Evolutionary conservation across 2,888 invertebrate species (phyloP).

Genomic region (Philopedon plagiatum): DNA sequence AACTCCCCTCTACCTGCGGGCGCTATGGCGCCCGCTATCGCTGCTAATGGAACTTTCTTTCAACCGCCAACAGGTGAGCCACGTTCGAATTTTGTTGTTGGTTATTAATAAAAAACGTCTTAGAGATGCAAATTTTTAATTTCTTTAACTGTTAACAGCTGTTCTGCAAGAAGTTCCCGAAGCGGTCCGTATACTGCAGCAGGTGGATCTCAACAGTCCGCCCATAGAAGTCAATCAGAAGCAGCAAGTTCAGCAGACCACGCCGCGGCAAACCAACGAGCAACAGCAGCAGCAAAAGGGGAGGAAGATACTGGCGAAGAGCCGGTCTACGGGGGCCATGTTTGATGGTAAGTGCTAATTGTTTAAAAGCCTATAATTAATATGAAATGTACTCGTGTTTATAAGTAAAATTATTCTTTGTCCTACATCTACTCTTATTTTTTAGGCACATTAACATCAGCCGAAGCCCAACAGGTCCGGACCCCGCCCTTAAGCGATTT

Average conservation of each 20-base stretch:
- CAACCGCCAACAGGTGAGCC: constrained; percentile 61
- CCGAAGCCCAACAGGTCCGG: constrained; percentile 74
- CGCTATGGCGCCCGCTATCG: constrained; percentile 59
- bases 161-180: constrained; percentile 75
- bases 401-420: no score
- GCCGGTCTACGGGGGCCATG: constrained; percentile 70
- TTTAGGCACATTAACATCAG: constrained; percentile 69
- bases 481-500: constrained; percentile 68
- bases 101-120: neutral
- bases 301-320: constrained; percentile 71
- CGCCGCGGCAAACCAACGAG: constrained; percentile 47
- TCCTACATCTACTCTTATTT: no score
- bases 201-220: constrained; percentile 66
- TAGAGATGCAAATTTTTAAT: no score
- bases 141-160: constrained; percentile 50
- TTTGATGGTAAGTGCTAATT: constrained; percentile 62
- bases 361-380: neutral
- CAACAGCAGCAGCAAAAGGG: constrained; percentile 60
- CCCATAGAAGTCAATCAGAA: constrained; percentile 58
- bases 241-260: constrained; percentile 60
- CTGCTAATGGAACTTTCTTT: constrained; percentile 66
- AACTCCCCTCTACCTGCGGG: constrained; percentile 64
- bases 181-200: constrained; percentile 72
- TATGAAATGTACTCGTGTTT: no score
- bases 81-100: neutral